A percentile compares a stretch with the other conserved stretches of the same genome.
Conservation (phyloP, 2,888 invertebrate species). For the Cheilosia pagana region DNA sequence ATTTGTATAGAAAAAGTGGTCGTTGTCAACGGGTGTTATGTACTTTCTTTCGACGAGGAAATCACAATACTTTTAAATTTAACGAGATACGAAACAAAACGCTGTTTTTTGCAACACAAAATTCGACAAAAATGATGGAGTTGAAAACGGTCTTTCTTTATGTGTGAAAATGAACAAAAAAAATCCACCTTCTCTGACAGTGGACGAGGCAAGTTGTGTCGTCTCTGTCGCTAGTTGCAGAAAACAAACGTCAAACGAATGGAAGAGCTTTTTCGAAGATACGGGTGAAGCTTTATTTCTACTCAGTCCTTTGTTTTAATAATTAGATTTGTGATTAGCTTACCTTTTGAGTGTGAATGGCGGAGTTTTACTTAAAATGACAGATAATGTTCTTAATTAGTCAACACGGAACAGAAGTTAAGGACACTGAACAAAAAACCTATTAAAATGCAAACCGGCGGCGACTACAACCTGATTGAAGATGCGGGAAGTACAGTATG, state of each 20-base stretch:
- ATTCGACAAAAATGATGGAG: slow-evolving; percentile 53
- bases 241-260: slow-evolving; percentile 50
- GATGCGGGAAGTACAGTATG: slow-evolving; percentile 13
- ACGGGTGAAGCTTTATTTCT: slow-evolving; percentile 29
- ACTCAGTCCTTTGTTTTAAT: neutral
- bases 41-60: slow-evolving; percentile 17
- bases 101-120: slow-evolving; percentile 64
- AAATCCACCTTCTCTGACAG: slow-evolving; percentile 50
- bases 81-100: slow-evolving; percentile 48
- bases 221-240: slow-evolving; percentile 20
- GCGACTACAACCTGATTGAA: too few species aligned
- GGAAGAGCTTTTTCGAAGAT: slow-evolving; percentile 63
- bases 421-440: neutral
- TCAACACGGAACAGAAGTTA: slow-evolving; percentile 1
- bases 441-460: slow-evolving; percentile 36
- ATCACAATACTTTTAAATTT: slow-evolving; percentile 35
- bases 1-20: slow-evolving; percentile 49
- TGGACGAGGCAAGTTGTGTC: slow-evolving; percentile 28
- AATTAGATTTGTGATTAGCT: neutral
- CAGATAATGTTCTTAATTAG: neutral
- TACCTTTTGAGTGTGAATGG: slow-evolving; percentile 9
- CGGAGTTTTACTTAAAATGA: neutral
- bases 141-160: slow-evolving; percentile 58
- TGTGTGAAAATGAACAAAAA: slow-evolving; percentile 60
- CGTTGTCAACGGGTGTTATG: slow-evolving; percentile 35